Evolutionary conservation across 1,140 invertebrate genomes (phyloP), one percentile per base, ranked within the genome.

Genomic region (Adelges cooleyi): DNA sequence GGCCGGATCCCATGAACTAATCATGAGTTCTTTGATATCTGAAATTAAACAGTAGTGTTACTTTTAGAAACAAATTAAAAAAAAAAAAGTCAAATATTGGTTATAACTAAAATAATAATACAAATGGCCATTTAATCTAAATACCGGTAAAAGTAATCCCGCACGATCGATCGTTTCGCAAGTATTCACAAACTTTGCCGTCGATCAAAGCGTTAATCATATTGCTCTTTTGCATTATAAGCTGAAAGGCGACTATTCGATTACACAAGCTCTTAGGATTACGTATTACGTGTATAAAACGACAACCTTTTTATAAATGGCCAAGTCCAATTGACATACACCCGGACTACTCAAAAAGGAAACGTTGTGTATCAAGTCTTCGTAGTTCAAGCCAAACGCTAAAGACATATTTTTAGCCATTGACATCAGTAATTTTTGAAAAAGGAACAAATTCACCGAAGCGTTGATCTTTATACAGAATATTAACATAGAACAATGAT

Each of bases 391-490:
- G 9, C 23, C 40, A 18, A 42, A 27, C 27, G n/a, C 8, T 17
- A 44, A 1, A 25, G 54, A 59, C 15, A 59, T 27, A 44, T 59
- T 59, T 59, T 25, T 25, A 1, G 38, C 54, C 2, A 22, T 42
- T 11, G 23, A 25, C 11, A 44, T 13, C 17, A 59, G 15, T 13
- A 42, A 18, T 1, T 59, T 59, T 59, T 59, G 54, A 46, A 42
- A 59, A 10, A 42, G 8, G 27, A 59, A 59, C 23, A 59, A 59
- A 10, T 18, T 36, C 15, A 46, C 6, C 10, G 54, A 18, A 27
- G 54, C 40, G 18, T 13, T 56, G n/a, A 56, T 8, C 53, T 56
- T 5, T 13, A 53, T n/a, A n/a, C n/a, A n/a, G n/a, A 54, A 52
- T 11, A 40, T n/a, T 38, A 38, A 22, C 2, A 22, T 11, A 29